A percentile compares a stretch with the other conserved stretches of the same genome.
Evolutionary conservation across 2,888 invertebrate species (phyloP).

Genomic region (Tipula lateralis): DNA sequence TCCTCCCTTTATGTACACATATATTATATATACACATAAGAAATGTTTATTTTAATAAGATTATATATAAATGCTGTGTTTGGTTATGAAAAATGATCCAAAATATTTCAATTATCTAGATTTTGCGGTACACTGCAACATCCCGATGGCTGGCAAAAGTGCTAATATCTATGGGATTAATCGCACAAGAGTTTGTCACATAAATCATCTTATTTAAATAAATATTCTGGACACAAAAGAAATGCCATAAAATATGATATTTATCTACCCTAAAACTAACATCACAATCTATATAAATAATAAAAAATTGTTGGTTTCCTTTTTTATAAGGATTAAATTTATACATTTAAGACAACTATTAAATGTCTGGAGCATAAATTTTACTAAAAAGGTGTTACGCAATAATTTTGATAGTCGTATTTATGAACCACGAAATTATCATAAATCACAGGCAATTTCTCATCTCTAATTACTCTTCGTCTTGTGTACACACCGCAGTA

Average conservation of each 20-base stretch:
- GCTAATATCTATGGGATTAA: neutral
- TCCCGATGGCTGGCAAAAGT: neutral
- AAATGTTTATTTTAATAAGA: constrained; percentile 19
- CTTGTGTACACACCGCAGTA: neutral
- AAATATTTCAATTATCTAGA: constrained; percentile 11
- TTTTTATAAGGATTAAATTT: neutral
- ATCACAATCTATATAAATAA: neutral
- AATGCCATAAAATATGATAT: constrained; percentile 24
- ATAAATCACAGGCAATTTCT: neutral
- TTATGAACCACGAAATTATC: neutral
- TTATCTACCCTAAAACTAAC: neutral
- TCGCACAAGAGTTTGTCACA: constrained; percentile 9
- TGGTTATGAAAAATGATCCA: constrained; percentile 19
- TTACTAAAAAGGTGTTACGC: neutral
- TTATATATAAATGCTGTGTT: neutral
- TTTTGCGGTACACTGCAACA: neutral
- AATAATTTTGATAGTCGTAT: neutral
- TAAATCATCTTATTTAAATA: constrained; percentile 13
- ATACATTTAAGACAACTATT: neutral
- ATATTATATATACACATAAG: neutral
- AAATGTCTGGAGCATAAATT: neutral
- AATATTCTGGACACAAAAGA: constrained; percentile 24
- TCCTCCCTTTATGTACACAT: neutral
- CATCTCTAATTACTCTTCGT: neutral
- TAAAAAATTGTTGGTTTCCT: neutral